Evolutionary conservation across 1,140 invertebrate genomes (phyloP).

Genomic region (Drosophila navojoa): DNA sequence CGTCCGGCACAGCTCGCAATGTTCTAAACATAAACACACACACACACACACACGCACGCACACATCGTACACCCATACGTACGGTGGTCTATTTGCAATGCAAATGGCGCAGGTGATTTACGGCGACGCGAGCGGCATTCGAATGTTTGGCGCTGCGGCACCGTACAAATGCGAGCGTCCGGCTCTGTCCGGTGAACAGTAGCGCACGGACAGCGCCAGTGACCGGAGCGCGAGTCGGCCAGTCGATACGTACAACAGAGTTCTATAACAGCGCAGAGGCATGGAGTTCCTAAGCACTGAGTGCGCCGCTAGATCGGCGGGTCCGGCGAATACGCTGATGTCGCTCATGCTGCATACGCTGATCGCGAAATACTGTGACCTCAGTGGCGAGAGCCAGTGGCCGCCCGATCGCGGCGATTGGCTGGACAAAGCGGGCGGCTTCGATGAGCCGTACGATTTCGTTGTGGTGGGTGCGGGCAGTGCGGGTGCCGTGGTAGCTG

Average conservation of each 20-base stretch:
- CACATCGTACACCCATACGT: not conserved
- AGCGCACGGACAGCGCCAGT: slow-evolving; percentile 35
- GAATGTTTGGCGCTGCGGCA: slow-evolving; percentile 7
- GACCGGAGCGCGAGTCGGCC: not conserved
- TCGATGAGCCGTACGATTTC: slow-evolving; percentile 84
- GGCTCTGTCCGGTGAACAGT: slow-evolving; percentile 30
- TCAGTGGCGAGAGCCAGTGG: slow-evolving; percentile 85
- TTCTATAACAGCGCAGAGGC: not conserved
- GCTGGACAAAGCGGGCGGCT: slow-evolving; percentile 67
- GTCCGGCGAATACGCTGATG: slow-evolving; percentile 84
- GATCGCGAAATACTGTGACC: slow-evolving; percentile 85
- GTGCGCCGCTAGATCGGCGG: slow-evolving; percentile 80
- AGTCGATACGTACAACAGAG: not conserved
- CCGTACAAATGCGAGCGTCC: slow-evolving; percentile 42
- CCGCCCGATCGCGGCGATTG: slow-evolving; percentile 85
- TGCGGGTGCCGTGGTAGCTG: slow-evolving; percentile 86
- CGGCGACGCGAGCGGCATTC: slow-evolving; percentile 47
- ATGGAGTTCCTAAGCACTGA: slow-evolving; percentile 79
- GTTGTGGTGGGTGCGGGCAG: slow-evolving; percentile 86
- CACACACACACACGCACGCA: not conserved
- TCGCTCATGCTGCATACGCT: slow-evolving; percentile 85
- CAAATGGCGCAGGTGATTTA: slow-evolving; percentile 52
- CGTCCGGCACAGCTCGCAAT: slow-evolving; percentile 28
- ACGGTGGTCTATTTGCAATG: slow-evolving; percentile 42
- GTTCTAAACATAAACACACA: not conserved